Conservation (phyloP, 2,888 invertebrate species). For the Nipponacmea schrenckii region DNA sequence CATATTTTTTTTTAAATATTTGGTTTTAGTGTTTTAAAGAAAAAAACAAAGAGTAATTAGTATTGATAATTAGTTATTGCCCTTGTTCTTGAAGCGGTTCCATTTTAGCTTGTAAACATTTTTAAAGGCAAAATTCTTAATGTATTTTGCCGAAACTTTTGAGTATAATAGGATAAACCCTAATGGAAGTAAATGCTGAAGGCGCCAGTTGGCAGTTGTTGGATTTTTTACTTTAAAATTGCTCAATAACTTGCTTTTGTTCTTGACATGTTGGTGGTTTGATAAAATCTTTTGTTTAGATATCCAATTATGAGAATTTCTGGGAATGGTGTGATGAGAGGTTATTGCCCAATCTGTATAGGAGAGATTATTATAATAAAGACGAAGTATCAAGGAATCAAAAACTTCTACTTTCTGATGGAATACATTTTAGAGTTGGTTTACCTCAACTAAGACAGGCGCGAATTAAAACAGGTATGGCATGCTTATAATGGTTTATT, state of each 20-base stretch:
- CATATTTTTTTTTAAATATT: not conserved
- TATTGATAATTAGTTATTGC: no score
- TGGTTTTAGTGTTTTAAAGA: not conserved
- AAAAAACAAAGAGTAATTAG: no score
- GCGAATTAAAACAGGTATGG: constrained; percentile 32
- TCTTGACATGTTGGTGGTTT: no score
- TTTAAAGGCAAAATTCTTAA: no score
- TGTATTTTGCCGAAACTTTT: no score
- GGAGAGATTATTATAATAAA: constrained; percentile 33
- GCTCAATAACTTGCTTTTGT: no score
- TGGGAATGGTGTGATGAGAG: constrained; percentile 43
- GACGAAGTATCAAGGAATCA: constrained; percentile 25
- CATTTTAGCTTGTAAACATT: no score
- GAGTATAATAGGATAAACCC: no score
- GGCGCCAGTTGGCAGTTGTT: no score
- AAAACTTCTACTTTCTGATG: constrained; percentile 23
- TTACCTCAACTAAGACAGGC: constrained; percentile 40
- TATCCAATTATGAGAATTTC: constrained; percentile 27
- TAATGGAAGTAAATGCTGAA: no score
- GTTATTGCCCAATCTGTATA: constrained; percentile 33
- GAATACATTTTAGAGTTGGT: constrained; percentile 31
- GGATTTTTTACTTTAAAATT: no score
- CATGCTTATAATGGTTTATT: not conserved
- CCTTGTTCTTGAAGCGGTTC: no score
- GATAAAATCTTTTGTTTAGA: constrained; percentile 15